Conservation (phyloP, 2,888 invertebrate genomes). For the Folsomia manolachei region DNA sequence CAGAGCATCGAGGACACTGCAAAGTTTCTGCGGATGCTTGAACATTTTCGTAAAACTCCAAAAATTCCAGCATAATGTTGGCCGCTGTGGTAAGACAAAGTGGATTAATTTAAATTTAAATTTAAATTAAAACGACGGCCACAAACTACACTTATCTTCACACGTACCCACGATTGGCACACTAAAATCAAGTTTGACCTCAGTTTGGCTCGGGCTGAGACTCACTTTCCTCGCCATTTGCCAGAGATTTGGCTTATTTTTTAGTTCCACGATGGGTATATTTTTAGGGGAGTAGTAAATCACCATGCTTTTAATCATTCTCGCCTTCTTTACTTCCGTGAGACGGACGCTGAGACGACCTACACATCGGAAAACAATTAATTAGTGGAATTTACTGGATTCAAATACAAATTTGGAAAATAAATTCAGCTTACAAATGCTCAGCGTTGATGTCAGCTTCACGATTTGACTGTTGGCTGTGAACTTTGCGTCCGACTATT, state of each 20-base stretch:
- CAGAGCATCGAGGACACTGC: conserved; percentile 93
- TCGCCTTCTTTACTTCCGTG: conserved; percentile 90
- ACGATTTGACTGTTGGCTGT: conserved; percentile 97
- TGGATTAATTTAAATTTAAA: too few relatives aligned
- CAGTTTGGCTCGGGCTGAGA: conserved; percentile 86
- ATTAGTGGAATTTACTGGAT: too few relatives aligned
- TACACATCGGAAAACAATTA: too few relatives aligned
- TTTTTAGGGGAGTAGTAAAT: conserved; percentile 95
- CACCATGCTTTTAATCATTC: conserved; percentile 94
- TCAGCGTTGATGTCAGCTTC: conserved; percentile 91
- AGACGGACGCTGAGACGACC: conserved; percentile 88
- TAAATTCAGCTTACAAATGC: too few relatives aligned
- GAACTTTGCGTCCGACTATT: conserved; percentile 84
- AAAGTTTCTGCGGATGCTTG: conserved; percentile 89
- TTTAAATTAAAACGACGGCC: too few relatives aligned
- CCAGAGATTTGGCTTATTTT: conserved; percentile 95
- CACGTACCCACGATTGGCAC: conserved; percentile 94
- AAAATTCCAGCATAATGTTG: conserved; percentile 97
- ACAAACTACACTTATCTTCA: too few relatives aligned
- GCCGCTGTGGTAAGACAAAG: too few relatives aligned
- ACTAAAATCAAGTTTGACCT: conserved; percentile 94
- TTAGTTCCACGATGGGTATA: conserved; percentile 94
- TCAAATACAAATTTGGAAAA: too few relatives aligned
- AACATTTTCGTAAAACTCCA: conserved; percentile 94
- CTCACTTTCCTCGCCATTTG: conserved; percentile 92